phyloP scores from a whole-genome alignment of 1,140 invertebrate species.

The Micrasema longulum region DNA sequence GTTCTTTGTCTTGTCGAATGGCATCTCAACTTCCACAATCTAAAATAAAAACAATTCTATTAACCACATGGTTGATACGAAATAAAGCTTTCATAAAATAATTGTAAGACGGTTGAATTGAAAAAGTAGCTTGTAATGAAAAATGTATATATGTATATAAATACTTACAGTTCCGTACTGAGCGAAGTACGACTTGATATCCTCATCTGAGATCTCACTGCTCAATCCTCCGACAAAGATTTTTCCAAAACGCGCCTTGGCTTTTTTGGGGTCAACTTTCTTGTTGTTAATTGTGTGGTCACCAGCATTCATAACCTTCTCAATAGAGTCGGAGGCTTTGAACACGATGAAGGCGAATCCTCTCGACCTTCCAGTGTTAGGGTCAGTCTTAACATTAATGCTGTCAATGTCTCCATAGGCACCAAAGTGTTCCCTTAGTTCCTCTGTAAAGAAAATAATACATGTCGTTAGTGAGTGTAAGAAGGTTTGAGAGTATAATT shows the following conservation, averaged over 20 bases:
- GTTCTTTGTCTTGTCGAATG: slow-evolving; percentile 96
- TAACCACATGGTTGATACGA: too few species aligned
- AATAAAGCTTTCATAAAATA: too few species aligned
- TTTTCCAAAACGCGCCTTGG: slow-evolving; percentile 92
- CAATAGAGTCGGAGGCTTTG: slow-evolving; percentile 86
- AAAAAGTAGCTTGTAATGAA: background rate
- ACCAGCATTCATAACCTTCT: slow-evolving; percentile 87
- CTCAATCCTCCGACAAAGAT: slow-evolving; percentile 95
- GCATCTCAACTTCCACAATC: slow-evolving; percentile 95
- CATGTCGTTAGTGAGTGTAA: slow-evolving; percentile 50
- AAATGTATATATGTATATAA: background rate
- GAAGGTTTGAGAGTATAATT: background rate
- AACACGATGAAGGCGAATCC: slow-evolving; percentile 97
- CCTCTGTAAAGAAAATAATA: slow-evolving; percentile 80
- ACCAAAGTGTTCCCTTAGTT: slow-evolving; percentile 90
- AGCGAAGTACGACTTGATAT: slow-evolving; percentile 91
- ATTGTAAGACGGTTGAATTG: slow-evolving; percentile 10
- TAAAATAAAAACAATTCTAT: slow-evolving; percentile 62
- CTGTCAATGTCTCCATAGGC: slow-evolving; percentile 92
- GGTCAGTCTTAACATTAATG: slow-evolving; percentile 94
- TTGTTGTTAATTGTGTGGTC: slow-evolving; percentile 94
- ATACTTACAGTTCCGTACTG: slow-evolving; percentile 88
- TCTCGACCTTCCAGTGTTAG: slow-evolving; percentile 88
- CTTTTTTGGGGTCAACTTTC: slow-evolving; percentile 95
- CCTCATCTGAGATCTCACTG: slow-evolving; percentile 90